Conservation (phyloP, 1,140 invertebrate genomes). For the Lasaia peninsularis region DNA sequence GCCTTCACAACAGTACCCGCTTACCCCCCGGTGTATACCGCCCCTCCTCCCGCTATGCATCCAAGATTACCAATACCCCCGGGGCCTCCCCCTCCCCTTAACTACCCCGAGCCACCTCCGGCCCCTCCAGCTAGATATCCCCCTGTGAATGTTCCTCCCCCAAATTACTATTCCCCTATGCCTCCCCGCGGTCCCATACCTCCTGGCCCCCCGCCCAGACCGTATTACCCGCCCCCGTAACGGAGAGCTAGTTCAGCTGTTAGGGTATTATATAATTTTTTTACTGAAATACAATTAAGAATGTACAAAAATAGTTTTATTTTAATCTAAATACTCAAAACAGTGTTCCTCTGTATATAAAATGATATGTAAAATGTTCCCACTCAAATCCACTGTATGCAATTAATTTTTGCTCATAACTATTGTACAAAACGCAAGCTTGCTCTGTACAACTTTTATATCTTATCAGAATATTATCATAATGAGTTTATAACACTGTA, state of each 20-base stretch:
- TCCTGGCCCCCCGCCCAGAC: slow-evolving; percentile 50
- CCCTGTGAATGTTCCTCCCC: slow-evolving; percentile 53
- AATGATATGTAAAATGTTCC: too few species aligned
- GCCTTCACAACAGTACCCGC: slow-evolving; percentile 40
- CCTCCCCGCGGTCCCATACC: slow-evolving; percentile 43
- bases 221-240: slow-evolving; percentile 72
- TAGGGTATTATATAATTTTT: slow-evolving; percentile 60
- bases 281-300: slow-evolving; percentile 56
- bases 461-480: too few species aligned
- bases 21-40: slow-evolving; percentile 52
- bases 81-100: slow-evolving; percentile 36
- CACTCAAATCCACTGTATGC: too few species aligned
- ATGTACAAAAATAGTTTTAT: slow-evolving; percentile 40
- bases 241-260: slow-evolving; percentile 35
- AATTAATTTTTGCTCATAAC: too few species aligned
- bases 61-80: slow-evolving; percentile 38
- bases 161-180: slow-evolving; percentile 56
- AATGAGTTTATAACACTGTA: too few species aligned
- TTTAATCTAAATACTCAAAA: neutral
- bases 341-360: too few species aligned
- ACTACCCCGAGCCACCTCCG: slow-evolving; percentile 47
- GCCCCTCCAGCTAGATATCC: slow-evolving; percentile 39
- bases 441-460: too few species aligned
- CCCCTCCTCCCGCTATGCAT: slow-evolving; percentile 46
- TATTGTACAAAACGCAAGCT: too few species aligned